Evolutionary conservation across 2,797 vertebrate genomes (phyloP).

Genomic region (Melanotaenia parkinsoni): DNA sequence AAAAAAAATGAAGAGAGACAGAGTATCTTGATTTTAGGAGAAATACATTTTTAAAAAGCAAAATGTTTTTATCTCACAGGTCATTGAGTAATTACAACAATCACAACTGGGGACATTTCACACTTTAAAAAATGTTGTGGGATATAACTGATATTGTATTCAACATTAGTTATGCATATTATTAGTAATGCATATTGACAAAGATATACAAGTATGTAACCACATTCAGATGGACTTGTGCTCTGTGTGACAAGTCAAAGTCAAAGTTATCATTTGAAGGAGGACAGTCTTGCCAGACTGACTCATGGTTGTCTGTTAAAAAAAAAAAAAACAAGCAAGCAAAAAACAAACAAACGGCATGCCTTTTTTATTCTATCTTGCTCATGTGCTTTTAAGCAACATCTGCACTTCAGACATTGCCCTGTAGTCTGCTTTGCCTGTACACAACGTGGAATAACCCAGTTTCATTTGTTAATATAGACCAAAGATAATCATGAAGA

Average conservation of each 20-base stretch:
- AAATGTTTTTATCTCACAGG: conserved; percentile 18
- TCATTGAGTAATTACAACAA: conserved; percentile 28
- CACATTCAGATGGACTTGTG: conserved; percentile 22
- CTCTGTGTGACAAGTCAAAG: conserved; percentile 14
- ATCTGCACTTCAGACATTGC: conserved; percentile 1
- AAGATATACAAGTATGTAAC: conserved; percentile 25
- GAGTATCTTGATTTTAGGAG: conserved; percentile 5
- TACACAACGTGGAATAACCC: background rate
- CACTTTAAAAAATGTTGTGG: conserved; percentile 31
- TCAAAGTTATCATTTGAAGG: conserved; percentile 23
- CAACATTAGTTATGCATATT: conserved; percentile 39
- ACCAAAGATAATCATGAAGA: background rate
- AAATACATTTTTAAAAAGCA: conserved; percentile 20
- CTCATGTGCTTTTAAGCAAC: conserved; percentile 16
- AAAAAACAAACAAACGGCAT: background rate
- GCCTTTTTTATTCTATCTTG: background rate
- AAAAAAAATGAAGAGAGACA: conserved; percentile 26
- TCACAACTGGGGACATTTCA: conserved; percentile 39
- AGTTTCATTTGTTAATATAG: background rate
- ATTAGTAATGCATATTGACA: conserved; percentile 9
- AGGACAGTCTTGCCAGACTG: conserved; percentile 6
- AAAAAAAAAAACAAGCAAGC: background rate
- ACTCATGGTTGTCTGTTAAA: background rate
- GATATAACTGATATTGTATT: conserved; percentile 49
- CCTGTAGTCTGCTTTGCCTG: background rate